Percentiles rank a stretch among this genome's conserved stretches.
phyloP scores from a whole-genome alignment of 1,140 invertebrate genomes.

The Halesus radiatus region DNA sequence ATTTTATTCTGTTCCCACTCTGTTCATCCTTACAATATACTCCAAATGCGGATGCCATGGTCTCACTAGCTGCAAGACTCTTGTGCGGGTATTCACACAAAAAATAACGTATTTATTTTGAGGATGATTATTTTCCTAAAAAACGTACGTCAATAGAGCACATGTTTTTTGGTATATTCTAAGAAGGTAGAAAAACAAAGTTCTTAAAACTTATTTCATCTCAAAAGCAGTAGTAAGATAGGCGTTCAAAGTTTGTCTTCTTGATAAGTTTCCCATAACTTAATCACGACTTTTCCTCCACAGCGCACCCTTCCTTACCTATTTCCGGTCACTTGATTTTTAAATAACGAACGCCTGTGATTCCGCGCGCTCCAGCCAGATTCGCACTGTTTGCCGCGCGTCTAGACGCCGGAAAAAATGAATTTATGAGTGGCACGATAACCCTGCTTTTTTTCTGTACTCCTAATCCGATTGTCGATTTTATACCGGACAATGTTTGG shows the following conservation, averaged over 20 bases:
- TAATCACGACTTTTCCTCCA: background rate
- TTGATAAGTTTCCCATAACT: background rate
- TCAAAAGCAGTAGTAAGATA: too few relatives aligned
- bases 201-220: too few relatives aligned
- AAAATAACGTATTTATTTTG: too few relatives aligned
- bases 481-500: constrained; percentile 10
- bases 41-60: too few relatives aligned
- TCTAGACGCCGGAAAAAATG: constrained; percentile 54
- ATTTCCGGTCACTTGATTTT: constrained; percentile 27
- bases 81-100: too few relatives aligned
- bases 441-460: constrained; percentile 20
- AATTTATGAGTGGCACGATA: constrained; percentile 53
- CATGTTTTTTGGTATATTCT: too few relatives aligned
- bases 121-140: too few relatives aligned
- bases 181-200: too few relatives aligned
- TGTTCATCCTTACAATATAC: too few relatives aligned
- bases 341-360: constrained; percentile 17
- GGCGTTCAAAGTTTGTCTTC: background rate
- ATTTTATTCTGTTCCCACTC: too few relatives aligned
- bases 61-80: too few relatives aligned
- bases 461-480: constrained; percentile 9
- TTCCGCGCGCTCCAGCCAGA: background rate
- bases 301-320: background rate
- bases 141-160: too few relatives aligned
- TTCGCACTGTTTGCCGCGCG: constrained; percentile 50